These are phyloP conservation scores for Pavo muticus DNA, from an alignment of 2,113 vertebrate species.

Conservation along the genomic window DNA sequence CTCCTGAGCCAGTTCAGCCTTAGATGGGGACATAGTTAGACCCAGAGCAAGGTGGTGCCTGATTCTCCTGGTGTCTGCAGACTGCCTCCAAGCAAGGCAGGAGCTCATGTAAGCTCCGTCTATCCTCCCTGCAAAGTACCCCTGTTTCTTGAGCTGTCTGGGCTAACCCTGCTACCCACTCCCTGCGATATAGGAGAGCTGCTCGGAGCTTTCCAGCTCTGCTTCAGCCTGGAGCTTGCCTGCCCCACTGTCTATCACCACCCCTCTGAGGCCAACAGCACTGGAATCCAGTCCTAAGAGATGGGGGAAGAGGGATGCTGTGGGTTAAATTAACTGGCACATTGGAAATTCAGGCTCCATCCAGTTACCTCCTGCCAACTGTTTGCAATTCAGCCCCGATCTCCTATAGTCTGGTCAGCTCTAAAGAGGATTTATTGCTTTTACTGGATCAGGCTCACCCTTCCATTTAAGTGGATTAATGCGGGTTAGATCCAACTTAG, in stretches of 20 bases:
- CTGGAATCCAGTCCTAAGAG: background rate
- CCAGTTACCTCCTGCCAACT: conserved; percentile 24
- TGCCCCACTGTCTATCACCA: background rate
- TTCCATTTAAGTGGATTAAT: conserved; percentile 68
- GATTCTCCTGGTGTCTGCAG: background rate
- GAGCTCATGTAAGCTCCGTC: background rate
- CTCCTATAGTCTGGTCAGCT: conserved; percentile 25
- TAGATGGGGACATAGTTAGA: background rate
- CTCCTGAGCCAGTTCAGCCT: background rate
- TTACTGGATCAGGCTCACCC: conserved; percentile 64
- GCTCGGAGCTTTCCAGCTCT: background rate
- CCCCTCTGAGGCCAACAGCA: background rate
- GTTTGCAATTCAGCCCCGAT: conserved; percentile 10
- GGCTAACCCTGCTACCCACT: background rate
- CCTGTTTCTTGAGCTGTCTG: background rate
- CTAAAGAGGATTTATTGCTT: conserved; percentile 65
- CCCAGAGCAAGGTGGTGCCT: background rate
- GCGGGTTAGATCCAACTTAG: conserved; percentile 46
- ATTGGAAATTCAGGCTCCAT: conserved; percentile 23
- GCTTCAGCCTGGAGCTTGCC: background rate
- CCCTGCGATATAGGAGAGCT: background rate
- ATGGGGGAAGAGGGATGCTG: background rate
- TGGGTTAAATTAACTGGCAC: conserved; percentile 5
- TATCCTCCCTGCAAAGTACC: background rate
- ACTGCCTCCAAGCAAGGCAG: background rate